Percentiles rank a stretch among this genome's conserved stretches.
phyloP scores from a whole-genome alignment of 2,888 invertebrate genomes.

The Philaethria dido region DNA sequence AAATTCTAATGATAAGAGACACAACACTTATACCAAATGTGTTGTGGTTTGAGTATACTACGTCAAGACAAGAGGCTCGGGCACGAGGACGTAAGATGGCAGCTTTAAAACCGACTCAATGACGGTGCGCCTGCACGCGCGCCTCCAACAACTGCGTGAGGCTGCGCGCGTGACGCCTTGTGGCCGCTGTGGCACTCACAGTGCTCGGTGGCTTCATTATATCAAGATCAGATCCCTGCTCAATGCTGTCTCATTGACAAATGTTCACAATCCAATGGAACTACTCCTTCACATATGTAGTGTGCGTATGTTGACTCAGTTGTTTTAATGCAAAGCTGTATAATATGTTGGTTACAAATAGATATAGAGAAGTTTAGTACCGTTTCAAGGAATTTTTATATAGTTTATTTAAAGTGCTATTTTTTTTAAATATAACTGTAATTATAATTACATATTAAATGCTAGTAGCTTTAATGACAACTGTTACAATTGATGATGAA shows the following conservation, averaged over 20 bases:
- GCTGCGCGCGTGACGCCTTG: conserved; percentile 77
- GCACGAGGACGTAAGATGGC: conserved; percentile 91
- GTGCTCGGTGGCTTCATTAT: conserved; percentile 66
- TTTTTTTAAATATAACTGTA: conserved; percentile 16
- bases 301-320: conserved; percentile 1
- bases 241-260: conserved; percentile 49
- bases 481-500: background rate
- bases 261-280: conserved; percentile 11
- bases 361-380: conserved; percentile 25
- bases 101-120: conserved; percentile 91
- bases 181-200: conserved; percentile 68
- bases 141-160: conserved; percentile 54
- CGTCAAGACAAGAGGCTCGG: conserved; percentile 91
- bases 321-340: conserved; percentile 7
- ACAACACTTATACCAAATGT: conserved; percentile 96
- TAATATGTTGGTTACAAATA: conserved; percentile 23
- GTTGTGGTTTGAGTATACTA: conserved; percentile 96
- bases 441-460: conserved; percentile 12
- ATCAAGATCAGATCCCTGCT: conserved; percentile 55
- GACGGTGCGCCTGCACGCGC: conserved; percentile 85
- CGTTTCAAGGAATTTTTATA: conserved; percentile 27
- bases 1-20: conserved; percentile 93
- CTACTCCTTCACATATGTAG: background rate
- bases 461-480: conserved; percentile 10
- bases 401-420: conserved; percentile 29